These are phyloP conservation scores for Drosophila buzzatii DNA, from an alignment of 2,888 invertebrate species.

Conservation along the genomic window DNA sequence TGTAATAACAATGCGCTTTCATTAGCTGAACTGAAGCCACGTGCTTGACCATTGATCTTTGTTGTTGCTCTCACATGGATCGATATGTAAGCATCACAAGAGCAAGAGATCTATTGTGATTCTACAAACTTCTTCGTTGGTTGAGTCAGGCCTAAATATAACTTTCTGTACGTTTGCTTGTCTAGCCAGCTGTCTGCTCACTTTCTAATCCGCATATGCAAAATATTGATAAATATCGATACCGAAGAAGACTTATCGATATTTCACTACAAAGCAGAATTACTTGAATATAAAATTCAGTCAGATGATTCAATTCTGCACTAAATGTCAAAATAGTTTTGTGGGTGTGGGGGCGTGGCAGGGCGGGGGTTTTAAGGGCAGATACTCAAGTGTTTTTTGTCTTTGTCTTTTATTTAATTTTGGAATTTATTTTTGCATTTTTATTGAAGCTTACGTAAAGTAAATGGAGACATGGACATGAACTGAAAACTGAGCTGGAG, in stretches of 20 bases:
- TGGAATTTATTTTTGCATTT: constrained; percentile 50
- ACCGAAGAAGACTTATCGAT: too few species aligned
- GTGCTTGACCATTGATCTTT: constrained; percentile 20
- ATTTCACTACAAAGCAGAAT: not conserved
- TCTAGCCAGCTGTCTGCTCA: too few species aligned
- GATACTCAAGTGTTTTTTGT: not conserved
- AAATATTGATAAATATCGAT: not conserved
- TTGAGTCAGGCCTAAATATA: too few species aligned
- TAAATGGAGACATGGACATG: constrained; percentile 21
- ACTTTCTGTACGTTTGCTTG: too few species aligned
- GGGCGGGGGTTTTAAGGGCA: not conserved
- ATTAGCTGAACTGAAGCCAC: constrained; percentile 19
- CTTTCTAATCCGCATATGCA: not conserved
- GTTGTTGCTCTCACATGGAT: not conserved
- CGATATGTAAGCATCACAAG: not conserved
- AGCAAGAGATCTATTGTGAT: too few species aligned
- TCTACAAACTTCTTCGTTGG: not conserved
- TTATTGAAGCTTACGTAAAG: constrained; percentile 53
- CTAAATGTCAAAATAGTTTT: constrained; percentile 19
- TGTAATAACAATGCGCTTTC: constrained; percentile 29
- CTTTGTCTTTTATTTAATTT: not conserved
- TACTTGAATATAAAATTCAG: not conserved
- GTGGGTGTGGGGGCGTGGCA: constrained; percentile 9
- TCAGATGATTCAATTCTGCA: constrained; percentile 5
- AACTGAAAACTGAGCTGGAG: constrained; percentile 10